phyloP scores from a whole-genome alignment of 2,113 vertebrate species.

The Puffinus mauretanicus region DNA sequence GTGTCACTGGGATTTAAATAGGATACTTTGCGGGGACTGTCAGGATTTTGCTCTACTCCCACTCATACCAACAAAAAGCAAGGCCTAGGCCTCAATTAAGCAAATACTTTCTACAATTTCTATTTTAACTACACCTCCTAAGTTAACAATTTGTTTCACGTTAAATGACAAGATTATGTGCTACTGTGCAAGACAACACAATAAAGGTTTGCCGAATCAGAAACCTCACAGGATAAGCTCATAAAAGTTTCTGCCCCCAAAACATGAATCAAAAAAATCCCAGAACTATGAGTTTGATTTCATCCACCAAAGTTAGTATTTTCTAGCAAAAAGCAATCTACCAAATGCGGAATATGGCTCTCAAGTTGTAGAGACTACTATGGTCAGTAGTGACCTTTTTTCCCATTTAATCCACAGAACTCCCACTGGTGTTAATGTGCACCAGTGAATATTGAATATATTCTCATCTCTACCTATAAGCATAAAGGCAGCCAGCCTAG shows the following conservation, averaged over 20 bases:
- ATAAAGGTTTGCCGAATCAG: background rate
- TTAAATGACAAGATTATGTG: background rate
- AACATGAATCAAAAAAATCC: background rate
- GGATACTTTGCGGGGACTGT: accelerated
- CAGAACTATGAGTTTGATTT: background rate
- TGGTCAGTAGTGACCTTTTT: background rate
- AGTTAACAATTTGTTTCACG: accelerated
- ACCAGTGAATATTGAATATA: background rate
- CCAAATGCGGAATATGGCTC: accelerated
- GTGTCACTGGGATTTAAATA: background rate
- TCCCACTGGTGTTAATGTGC: background rate
- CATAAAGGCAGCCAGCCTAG: background rate
- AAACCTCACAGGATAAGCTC: background rate
- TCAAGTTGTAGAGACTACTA: background rate
- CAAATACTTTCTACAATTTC: background rate
- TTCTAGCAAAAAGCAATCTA: background rate
- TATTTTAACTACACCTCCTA: background rate
- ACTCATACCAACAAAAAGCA: background rate
- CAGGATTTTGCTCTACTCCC: background rate
- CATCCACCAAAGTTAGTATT: background rate
- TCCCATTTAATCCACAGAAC: background rate
- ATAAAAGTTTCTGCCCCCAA: background rate
- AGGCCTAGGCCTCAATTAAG: background rate
- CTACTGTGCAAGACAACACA: background rate
- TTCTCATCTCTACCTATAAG: background rate